Conservation (phyloP, 1,140 invertebrate species). For the Drosophila insularis region DNA sequence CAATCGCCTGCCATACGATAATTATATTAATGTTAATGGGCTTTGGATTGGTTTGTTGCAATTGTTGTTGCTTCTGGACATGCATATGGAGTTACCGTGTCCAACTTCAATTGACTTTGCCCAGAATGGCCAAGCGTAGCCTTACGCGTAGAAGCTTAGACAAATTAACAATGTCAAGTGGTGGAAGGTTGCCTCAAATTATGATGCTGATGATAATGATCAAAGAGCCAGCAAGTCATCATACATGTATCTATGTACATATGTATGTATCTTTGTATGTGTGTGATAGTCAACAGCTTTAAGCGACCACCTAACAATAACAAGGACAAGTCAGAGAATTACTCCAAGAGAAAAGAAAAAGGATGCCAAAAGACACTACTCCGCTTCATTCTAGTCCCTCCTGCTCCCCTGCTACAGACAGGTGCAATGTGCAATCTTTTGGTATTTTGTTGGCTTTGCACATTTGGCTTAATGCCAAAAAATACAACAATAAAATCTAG, state of each 20-base stretch:
- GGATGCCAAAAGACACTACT: slow-evolving; percentile 44
- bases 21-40: slow-evolving; percentile 51
- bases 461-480: slow-evolving; percentile 78
- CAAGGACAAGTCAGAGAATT: slow-evolving; percentile 51
- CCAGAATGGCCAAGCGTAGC: too few species aligned
- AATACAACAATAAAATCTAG: slow-evolving; percentile 34
- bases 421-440: slow-evolving; percentile 80
- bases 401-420: slow-evolving; percentile 48
- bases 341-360: slow-evolving; percentile 6
- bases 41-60: slow-evolving; percentile 4
- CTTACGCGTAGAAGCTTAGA: neutral
- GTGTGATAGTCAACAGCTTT: slow-evolving; percentile 18
- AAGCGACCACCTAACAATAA: slow-evolving; percentile 41
- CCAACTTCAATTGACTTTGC: neutral
- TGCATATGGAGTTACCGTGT: neutral
- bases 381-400: slow-evolving; percentile 33
- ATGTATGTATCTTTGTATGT: too few species aligned
- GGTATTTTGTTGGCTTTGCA: slow-evolving; percentile 80
- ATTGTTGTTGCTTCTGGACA: slow-evolving; percentile 19
- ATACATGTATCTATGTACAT: too few species aligned
- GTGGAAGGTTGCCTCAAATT: neutral
- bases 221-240: neutral
- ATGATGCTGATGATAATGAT: slow-evolving; percentile 2
- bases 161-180: neutral
- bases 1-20: slow-evolving; percentile 29